These are phyloP conservation scores for Microcebus griseorufus DNA, from an alignment of 2,113 vertebrate species.

Conservation along the genomic window DNA sequence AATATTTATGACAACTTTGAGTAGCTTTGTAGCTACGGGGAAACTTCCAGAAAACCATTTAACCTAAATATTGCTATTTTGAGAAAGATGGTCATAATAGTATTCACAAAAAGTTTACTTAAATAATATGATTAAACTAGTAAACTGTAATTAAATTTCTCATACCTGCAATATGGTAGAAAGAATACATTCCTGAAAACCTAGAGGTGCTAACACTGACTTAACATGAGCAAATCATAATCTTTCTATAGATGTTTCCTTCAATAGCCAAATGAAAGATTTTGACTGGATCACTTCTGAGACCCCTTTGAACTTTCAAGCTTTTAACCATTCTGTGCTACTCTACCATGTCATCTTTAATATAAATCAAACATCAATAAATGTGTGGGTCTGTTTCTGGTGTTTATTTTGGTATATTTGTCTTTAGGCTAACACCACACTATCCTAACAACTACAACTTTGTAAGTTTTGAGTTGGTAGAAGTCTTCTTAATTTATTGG, in stretches of 20 bases:
- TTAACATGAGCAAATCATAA: neutral
- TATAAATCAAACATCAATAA: neutral
- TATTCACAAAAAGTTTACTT: neutral
- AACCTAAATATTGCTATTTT: neutral
- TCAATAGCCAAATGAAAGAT: neutral
- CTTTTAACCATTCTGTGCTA: neutral
- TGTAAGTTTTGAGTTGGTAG: neutral
- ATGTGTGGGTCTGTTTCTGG: neutral
- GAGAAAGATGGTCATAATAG: neutral
- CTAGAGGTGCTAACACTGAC: neutral
- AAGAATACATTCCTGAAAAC: neutral
- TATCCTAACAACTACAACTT: neutral
- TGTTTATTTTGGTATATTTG: neutral
- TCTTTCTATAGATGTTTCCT: neutral
- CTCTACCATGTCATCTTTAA: neutral
- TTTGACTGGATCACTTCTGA: neutral
- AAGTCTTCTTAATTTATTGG: neutral
- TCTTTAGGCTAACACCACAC: neutral
- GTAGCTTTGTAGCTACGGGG: neutral
- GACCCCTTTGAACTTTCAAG: neutral
- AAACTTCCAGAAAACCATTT: neutral
- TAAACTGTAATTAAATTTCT: conserved; percentile 29
- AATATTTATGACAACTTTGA: neutral
- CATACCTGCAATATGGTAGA: neutral
- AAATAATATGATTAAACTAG: neutral